These are phyloP conservation scores for Zaprionus kolodkinae DNA, from an alignment of 1,140 invertebrate genomes.

Conservation along the genomic window DNA sequence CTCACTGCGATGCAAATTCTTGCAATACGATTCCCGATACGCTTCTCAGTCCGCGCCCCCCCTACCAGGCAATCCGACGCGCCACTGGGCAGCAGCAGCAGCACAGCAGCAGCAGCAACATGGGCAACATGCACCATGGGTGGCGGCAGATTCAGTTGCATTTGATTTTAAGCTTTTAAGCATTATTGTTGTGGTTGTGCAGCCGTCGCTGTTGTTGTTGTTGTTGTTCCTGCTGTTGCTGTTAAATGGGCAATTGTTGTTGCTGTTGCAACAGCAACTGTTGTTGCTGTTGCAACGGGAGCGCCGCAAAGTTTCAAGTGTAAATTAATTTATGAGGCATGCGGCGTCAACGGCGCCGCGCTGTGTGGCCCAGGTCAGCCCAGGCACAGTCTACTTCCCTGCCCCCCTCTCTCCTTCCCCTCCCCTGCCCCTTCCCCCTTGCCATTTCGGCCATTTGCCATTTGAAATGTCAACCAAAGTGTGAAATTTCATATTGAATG, in stretches of 20 bases:
- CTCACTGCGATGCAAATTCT: conserved; percentile 23
- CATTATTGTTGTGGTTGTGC: conserved; percentile 46
- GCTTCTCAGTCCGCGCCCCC: neutral
- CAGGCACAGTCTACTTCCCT: neutral
- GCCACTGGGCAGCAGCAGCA: neutral
- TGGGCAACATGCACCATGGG: conserved; percentile 52
- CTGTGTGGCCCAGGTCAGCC: conserved; percentile 54
- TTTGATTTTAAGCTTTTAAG: conserved; percentile 54
- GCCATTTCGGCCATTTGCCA: conserved; percentile 39
- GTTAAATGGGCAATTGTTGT: conserved; percentile 28
- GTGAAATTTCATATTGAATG: conserved; percentile 80
- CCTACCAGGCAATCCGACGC: neutral
- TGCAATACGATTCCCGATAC: conserved; percentile 26
- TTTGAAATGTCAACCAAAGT: conserved; percentile 75
- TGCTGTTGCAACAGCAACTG: conserved; percentile 33
- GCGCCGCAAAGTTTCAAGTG: conserved; percentile 70
- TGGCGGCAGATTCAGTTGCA: conserved; percentile 52
- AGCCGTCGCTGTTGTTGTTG: conserved; percentile 8
- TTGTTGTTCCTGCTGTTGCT: conserved; percentile 29
- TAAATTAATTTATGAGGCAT: conserved; percentile 81
- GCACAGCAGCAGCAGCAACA: too few species aligned
- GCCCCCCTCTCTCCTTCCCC: neutral
- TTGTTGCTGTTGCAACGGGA: conserved; percentile 44
- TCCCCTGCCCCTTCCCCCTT: neutral
- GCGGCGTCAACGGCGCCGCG: conserved; percentile 64